phyloP scores from a whole-genome alignment of 2,888 invertebrate species.

The Cheilosia scutellata region DNA sequence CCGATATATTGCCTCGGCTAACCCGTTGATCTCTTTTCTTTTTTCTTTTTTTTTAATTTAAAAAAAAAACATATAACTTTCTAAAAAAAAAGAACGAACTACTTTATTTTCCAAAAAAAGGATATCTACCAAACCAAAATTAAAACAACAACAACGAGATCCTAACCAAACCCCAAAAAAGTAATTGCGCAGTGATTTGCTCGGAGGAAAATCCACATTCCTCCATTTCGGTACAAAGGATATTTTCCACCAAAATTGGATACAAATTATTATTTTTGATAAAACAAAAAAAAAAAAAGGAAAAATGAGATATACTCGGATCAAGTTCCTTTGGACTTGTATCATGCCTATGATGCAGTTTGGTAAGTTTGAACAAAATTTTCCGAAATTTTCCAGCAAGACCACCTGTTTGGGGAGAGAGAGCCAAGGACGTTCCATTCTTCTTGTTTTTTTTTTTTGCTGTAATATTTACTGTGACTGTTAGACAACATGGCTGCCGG shows the following conservation, averaged over 20 bases:
- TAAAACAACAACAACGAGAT: slow-evolving; percentile 32
- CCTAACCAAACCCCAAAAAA: slow-evolving; percentile 59
- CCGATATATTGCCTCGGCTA: slow-evolving; percentile 80
- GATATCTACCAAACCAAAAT: slow-evolving; percentile 18
- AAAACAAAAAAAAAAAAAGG: slow-evolving; percentile 4
- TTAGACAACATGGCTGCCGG: slow-evolving; percentile 47
- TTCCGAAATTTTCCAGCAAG: slow-evolving; percentile 5
- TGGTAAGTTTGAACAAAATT: slow-evolving; percentile 48
- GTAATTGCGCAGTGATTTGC: slow-evolving; percentile 72
- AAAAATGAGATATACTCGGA: slow-evolving; percentile 18
- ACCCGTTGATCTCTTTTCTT: slow-evolving; percentile 71
- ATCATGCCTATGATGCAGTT: slow-evolving; percentile 33
- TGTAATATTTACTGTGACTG: background rate
- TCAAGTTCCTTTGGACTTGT: slow-evolving; percentile 59
- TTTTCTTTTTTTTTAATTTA: background rate
- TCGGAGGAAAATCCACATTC: slow-evolving; percentile 34
- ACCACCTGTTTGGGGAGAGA: slow-evolving; percentile 72
- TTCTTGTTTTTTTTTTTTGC: background rate
- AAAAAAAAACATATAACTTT: slow-evolving; percentile 11
- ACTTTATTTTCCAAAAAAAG: slow-evolving; percentile 47
- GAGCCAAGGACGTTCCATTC: slow-evolving; percentile 18
- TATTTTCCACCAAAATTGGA: slow-evolving; percentile 26
- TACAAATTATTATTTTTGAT: slow-evolving; percentile 14
- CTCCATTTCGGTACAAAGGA: slow-evolving; percentile 35
- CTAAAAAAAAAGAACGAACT: slow-evolving; percentile 42